Evolutionary conservation across 35 echinoderm and acorn worm genomes (phyloP).

Genomic region (Hemicentrotus pulcherrimus): DNA sequence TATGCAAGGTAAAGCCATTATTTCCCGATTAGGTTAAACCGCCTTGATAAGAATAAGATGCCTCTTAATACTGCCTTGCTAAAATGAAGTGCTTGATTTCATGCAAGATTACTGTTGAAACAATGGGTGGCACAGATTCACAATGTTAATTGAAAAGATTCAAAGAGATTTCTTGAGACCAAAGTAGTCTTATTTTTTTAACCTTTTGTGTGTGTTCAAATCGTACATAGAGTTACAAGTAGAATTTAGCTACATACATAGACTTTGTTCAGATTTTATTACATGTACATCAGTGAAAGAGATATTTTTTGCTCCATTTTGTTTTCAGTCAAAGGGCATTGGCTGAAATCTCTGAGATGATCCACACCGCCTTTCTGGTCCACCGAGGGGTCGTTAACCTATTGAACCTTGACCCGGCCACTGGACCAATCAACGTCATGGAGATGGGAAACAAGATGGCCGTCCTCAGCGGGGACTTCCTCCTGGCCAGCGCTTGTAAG

Average conservation of each 20-base stretch:
- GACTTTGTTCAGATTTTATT: background rate
- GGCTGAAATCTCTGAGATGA: constrained; percentile 99
- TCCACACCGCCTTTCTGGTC: constrained; percentile 95
- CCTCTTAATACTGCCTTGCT: no score
- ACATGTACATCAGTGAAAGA: background rate
- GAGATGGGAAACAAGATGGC: constrained; percentile 99
- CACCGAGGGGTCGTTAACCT: constrained; percentile 93
- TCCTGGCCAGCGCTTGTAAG: constrained; percentile 82
- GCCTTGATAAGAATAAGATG: no score
- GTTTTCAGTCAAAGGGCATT: constrained; percentile 84
- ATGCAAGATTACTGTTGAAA: no score
- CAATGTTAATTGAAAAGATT: no score
- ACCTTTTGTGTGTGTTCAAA: no score
- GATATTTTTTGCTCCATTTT: background rate
- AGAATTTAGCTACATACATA: no score
- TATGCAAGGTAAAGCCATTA: constrained; percentile 67
- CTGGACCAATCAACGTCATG: constrained; percentile 84
- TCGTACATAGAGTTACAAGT: no score
- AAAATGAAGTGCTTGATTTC: no score
- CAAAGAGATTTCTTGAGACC: no score
- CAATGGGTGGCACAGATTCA: no score
- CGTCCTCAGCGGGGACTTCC: constrained; percentile 95
- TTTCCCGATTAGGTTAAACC: no score
- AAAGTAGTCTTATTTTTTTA: no score
- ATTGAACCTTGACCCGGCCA: constrained; percentile 60